Conservation (phyloP, 2,797 vertebrate species). For the Gymnothorax reevesii region DNA sequence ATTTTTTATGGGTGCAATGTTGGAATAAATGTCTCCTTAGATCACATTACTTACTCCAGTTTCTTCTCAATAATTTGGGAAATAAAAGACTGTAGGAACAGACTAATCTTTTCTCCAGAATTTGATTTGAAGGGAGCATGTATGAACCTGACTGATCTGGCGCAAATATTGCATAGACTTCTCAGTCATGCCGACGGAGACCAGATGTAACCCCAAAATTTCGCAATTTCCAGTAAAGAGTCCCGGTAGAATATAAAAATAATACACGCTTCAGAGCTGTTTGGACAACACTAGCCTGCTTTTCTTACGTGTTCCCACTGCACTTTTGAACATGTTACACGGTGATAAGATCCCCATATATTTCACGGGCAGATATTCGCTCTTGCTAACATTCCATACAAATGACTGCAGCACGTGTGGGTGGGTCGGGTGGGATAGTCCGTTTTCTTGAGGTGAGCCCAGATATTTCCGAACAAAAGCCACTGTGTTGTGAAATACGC, state of each 20-base stretch:
- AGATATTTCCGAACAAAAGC: neutral
- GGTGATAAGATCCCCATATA: neutral
- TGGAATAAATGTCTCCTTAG: neutral
- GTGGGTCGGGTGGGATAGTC: neutral
- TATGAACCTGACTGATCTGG: neutral
- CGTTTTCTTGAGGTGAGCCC: neutral
- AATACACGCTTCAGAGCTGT: neutral
- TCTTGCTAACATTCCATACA: neutral
- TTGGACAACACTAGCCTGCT: neutral
- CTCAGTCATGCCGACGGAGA: neutral
- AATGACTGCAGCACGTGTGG: neutral
- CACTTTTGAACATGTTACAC: neutral
- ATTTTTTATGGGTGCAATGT: neutral
- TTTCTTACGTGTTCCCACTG: neutral
- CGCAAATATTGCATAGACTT: neutral
- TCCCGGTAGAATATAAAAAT: neutral
- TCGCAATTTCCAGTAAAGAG: neutral
- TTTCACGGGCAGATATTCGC: neutral
- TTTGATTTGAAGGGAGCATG: neutral
- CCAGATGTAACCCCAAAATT: neutral
- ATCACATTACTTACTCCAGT: neutral
- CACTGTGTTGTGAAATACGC: neutral
- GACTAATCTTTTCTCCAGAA: neutral
- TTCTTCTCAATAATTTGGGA: neutral
- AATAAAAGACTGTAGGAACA: neutral